Evolutionary conservation across 2,113 vertebrate species (phyloP), one percentile per base, ranked within the genome.

Genomic region (Tragulus kanchil): DNA sequence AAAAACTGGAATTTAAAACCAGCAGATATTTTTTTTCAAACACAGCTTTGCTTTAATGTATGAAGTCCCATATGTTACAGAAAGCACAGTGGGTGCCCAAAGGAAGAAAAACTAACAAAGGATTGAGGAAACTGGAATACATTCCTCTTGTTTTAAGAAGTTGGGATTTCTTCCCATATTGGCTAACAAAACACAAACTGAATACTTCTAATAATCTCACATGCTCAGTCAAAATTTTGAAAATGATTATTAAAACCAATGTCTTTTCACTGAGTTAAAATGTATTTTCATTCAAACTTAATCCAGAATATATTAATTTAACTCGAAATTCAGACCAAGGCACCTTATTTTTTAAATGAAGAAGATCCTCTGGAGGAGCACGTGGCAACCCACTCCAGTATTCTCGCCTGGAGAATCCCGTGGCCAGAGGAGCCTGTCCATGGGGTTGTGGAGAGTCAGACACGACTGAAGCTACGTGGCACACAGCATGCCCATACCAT

Each of bases 1-100:
- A 97, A 98, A 98, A 98, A 94, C 90, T 97, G 96, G 97, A 98
- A 98, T 98, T 98, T 97, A 97, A 98, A 98, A 98, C 97, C 96
- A 98, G 96, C 91, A 98, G 96, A 65, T 89, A 96, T 98, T 86
- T 98, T 92, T 85, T n/a, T n/a, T n/a, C 86, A 95, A 96, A 97
- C 52, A 97, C 93, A 96, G 91, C 85, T 95, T 97, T 94, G 78
- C 96, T 96, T 96, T 97, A 98, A 98, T 98, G 93, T 97, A 96
- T 90, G 85, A 98, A 97, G 96, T 97, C 96, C 96, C 97, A 95
- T 96, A 98, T 98, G 98, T 97, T 98, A 96, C 94, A 98, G 98
- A 98, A 96, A 98, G 97, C 96, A 94, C 88, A 93, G 95, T 97
- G 97, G 96, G 92, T 97, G 64, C 95, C 97, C 64, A 86, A 96